Conservation (phyloP, 1,140 invertebrate genomes). For the Armadillidium nasatum region DNA sequence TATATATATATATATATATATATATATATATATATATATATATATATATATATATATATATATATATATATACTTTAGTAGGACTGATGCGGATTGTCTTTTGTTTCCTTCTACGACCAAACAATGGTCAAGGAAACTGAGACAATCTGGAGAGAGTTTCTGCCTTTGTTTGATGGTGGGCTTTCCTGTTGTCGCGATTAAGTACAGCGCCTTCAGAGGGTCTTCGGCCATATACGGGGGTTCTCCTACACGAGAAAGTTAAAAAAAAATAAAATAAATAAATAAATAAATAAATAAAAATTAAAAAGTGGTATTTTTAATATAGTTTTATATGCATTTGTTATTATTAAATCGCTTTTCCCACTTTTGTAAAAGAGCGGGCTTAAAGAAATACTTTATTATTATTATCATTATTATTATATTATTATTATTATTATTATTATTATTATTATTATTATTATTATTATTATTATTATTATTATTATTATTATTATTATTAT, state of each 20-base stretch:
- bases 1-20: conserved; percentile 1
- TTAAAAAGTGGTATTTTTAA: too few relatives aligned
- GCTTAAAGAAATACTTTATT: too few relatives aligned
- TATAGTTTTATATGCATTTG: too few relatives aligned
- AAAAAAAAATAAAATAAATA: too few relatives aligned
- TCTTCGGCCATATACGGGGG: conserved; percentile 97
- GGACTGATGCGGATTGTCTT: neutral
- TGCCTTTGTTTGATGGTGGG: conserved; percentile 82
- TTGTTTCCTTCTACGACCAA: neutral
- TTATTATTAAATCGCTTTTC: too few relatives aligned
- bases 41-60: conserved; percentile 13
- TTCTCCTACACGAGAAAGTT: conserved; percentile 60
- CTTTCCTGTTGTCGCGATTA: conserved; percentile 91
- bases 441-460: too few relatives aligned
- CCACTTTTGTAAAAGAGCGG: too few relatives aligned
- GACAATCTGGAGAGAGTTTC: conserved; percentile 62
- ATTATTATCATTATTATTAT: too few relatives aligned
- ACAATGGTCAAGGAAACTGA: neutral
- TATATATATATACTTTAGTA: neutral
- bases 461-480: too few relatives aligned
- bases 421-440: too few relatives aligned
- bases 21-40: neutral
- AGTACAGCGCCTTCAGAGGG: conserved; percentile 85
- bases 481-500: too few relatives aligned
- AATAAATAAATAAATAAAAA: too few relatives aligned